Conservation (phyloP, 2,797 vertebrate genomes). For the Psittacula echo region DNA sequence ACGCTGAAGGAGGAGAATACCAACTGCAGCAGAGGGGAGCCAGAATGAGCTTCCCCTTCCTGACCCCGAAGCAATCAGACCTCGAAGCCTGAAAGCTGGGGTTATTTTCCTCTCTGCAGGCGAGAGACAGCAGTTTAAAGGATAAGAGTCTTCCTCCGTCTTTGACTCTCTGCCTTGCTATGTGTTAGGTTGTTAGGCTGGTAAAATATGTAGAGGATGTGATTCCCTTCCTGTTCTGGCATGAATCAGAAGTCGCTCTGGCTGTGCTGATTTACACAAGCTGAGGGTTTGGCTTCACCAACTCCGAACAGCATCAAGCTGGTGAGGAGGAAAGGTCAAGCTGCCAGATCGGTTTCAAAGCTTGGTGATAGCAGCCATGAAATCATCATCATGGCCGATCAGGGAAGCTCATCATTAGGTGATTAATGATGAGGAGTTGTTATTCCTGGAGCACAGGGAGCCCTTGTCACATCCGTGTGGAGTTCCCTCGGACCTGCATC, state of each 20-base stretch:
- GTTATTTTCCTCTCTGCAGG: constrained; percentile 45
- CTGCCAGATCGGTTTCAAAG: neutral
- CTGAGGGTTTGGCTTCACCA: constrained; percentile 37
- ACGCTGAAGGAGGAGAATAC: neutral
- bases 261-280: constrained; percentile 47
- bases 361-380: neutral
- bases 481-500: constrained; percentile 28
- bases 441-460: constrained; percentile 21
- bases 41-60: constrained; percentile 1
- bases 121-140: constrained; percentile 11
- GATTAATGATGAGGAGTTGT: constrained; percentile 51
- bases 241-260: constrained; percentile 49
- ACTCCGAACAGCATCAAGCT: constrained; percentile 8
- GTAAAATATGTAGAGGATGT: constrained; percentile 50
- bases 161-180: neutral
- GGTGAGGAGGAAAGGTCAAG: constrained; percentile 38
- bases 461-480: neutral
- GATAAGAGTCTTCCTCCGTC: neutral
- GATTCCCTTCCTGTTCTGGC: constrained; percentile 5
- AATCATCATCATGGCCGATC: neutral
- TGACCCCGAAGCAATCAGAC: constrained; percentile 27
- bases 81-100: neutral
- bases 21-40: neutral
- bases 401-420: neutral
- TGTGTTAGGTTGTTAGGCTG: constrained; percentile 27